Base-by-base conservation (phyloP, 92 coral and sea anemone genomes). In the Epizoanthus illoricatus region DNA sequence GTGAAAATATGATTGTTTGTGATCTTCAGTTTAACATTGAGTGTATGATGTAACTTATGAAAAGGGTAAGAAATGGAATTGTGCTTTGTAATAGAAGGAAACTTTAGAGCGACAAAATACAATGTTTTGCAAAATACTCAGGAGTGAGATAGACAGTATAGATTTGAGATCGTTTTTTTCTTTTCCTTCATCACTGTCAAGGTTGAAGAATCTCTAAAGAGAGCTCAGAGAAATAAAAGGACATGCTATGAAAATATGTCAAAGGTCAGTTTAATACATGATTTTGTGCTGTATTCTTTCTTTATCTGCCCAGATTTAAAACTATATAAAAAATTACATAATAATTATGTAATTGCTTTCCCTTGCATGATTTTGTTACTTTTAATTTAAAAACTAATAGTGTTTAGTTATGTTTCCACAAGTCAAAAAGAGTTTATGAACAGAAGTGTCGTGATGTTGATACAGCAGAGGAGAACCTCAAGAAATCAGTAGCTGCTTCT, bases 161-260 rank as follows among this genome's bases (percentile, higher is more conserved):
- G 2, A 3, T 19, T 17, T 19, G 4, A 36, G 8, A 8, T 5
- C 28, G 2, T 15, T 4, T 60, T 49, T 13, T 65, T 57, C 8
- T 13, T 36, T 42, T 68, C 64, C 78, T 33, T 83, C 52, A 41
- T 74, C 19, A 68, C 10, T n/a, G 56, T 64, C 6, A 43, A 97
- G 99, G 87, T 91, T 60, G 99, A 97, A 69, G 98, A 97, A 58
- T 71, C 88, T 59, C 88, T 97, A 15, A 97, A 97, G 70, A 91
- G 90, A 85, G 80, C 92, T 13, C 99, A 97, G 68, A 91, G 88
- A 73, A 89, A 86, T 52, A 97, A 93, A 71, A 94, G 78, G 84
- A 84, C 28, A 54, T 87, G 90, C 58, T 92, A 85, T 91, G 99
- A 97, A 16, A 80, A 69, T 47, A 84, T 68, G 71, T 16, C 75